phyloP scores from a whole-genome alignment of 2,888 invertebrate genomes.

The Serrognathus titanus region DNA sequence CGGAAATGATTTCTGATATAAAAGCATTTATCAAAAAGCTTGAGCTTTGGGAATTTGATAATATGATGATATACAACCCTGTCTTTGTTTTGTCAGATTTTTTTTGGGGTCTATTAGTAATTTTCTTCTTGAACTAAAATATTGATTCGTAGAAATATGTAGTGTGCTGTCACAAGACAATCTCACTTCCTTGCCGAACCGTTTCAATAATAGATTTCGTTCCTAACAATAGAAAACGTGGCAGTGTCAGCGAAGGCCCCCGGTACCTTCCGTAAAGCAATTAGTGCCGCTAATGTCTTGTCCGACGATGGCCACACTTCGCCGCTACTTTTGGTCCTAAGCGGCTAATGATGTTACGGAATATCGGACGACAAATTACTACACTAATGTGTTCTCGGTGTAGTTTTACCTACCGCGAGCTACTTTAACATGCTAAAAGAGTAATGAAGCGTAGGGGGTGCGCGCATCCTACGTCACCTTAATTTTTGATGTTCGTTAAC shows the following conservation, averaged over 20 bases:
- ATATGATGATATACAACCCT: too few species aligned
- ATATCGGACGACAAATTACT: slow-evolving; percentile 12
- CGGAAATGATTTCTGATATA: too few species aligned
- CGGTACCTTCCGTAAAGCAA: slow-evolving; percentile 17
- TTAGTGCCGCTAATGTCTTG: slow-evolving; percentile 22
- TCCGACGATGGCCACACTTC: slow-evolving; percentile 18
- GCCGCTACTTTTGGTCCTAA: slow-evolving; percentile 17
- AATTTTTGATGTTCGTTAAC: slow-evolving; percentile 14
- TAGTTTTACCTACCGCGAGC: slow-evolving; percentile 1
- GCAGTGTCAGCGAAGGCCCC: slow-evolving; percentile 13
- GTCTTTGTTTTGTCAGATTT: too few species aligned
- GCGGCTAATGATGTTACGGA: slow-evolving; percentile 19
- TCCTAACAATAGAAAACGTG: too few species aligned
- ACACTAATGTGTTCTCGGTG: slow-evolving; percentile 7
- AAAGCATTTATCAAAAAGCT: too few species aligned
- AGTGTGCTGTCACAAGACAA: too few species aligned
- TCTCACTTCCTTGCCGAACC: too few species aligned
- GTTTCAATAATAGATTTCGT: too few species aligned
- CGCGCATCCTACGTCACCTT: slow-evolving; percentile 7
- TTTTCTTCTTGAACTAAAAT: too few species aligned
- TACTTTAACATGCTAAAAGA: slow-evolving; percentile 9
- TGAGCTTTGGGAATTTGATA: too few species aligned
- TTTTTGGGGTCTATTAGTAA: too few species aligned
- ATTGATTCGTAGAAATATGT: too few species aligned
- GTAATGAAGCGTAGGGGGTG: slow-evolving; percentile 12